Evolutionary conservation across 2,113 vertebrate genomes (phyloP).

Genomic region (Myrmophylax atrothorax): DNA sequence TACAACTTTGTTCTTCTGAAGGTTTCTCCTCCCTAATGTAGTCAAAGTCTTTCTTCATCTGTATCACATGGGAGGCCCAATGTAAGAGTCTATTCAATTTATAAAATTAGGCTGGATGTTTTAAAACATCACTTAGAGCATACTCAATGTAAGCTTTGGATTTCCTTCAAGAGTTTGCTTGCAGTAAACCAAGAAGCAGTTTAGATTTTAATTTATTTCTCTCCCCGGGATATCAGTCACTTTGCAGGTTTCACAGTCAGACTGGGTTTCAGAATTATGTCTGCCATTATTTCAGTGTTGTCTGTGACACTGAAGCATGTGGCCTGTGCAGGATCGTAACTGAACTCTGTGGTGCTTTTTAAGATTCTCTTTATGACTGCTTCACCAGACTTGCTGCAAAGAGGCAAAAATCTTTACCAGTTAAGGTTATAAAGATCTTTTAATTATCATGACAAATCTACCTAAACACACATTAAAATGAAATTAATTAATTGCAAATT

Average conservation of each 20-base stretch:
- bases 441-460: neutral
- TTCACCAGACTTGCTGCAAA: neutral
- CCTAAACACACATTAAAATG: neutral
- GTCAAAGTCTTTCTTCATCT: neutral
- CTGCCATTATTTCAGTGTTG: neutral
- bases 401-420: neutral
- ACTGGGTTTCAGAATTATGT: neutral
- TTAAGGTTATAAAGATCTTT: neutral
- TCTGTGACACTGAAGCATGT: neutral
- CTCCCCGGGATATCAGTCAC: neutral
- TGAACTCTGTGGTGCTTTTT: neutral
- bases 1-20: neutral
- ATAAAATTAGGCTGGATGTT: neutral
- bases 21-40: neutral
- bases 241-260: neutral
- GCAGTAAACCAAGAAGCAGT: neutral
- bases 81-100: neutral
- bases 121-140: neutral
- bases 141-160: neutral
- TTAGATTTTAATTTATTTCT: conserved; percentile 19
- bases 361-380: neutral
- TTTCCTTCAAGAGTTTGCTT: neutral
- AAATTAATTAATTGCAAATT: neutral
- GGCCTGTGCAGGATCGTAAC: neutral
- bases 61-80: neutral